Conservation (phyloP, 2,888 invertebrate genomes). For the Pseudococcus viburni region DNA sequence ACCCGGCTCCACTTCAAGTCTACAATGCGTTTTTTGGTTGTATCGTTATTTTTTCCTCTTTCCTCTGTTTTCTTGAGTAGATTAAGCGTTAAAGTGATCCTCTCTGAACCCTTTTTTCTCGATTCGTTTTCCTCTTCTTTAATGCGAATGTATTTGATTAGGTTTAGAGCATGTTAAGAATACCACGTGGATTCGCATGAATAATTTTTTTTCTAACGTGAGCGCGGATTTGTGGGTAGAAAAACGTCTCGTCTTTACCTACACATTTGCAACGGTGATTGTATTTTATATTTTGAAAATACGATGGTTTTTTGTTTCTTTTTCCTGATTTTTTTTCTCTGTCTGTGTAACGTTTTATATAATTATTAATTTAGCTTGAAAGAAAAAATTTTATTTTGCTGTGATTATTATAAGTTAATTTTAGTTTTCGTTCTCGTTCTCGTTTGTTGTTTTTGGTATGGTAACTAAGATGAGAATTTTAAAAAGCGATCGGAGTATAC, state of each 20-base stretch:
- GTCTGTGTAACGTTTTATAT: conserved; percentile 28
- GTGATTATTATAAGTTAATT: conserved; percentile 55
- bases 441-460: conserved; percentile 30
- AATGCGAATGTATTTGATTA: not conserved
- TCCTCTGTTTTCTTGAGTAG: not conserved
- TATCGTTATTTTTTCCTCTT: not conserved
- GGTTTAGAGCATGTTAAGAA: not conserved
- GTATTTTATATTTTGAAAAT: not conserved
- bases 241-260: not conserved
- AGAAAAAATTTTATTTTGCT: conserved; percentile 43
- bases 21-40: not conserved
- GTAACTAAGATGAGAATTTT: not conserved
- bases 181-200: not conserved
- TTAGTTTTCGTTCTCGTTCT: conserved; percentile 41
- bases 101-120: not conserved
- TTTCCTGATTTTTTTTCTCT: not conserved
- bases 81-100: not conserved
- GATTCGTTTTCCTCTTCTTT: not conserved
- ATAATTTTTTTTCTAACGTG: not conserved
- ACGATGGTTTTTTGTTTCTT: not conserved
- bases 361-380: conserved; percentile 38
- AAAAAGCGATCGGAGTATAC: not conserved
- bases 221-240: not conserved
- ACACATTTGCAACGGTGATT: not conserved
- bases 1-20: not conserved